phyloP scores from a whole-genome alignment of 2,113 vertebrate genomes.

The Boleophthalmus pectinirostris region DNA sequence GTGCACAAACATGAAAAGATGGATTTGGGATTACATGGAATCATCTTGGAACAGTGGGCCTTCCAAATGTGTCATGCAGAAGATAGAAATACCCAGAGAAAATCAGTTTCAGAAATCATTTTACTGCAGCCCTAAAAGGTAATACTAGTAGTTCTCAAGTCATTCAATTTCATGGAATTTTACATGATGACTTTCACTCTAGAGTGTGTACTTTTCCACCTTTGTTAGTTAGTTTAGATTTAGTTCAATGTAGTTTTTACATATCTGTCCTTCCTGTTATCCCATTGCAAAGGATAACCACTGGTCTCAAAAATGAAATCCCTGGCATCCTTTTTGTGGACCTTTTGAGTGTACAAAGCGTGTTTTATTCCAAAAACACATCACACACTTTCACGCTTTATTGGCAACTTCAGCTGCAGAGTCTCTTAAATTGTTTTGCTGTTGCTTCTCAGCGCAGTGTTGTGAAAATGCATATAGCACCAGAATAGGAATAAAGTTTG shows the following conservation, averaged over 20 bases:
- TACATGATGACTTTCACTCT: no score
- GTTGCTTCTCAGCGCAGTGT: conserved; percentile 41
- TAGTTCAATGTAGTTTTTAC: background rate
- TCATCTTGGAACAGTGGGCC: background rate
- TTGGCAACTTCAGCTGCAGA: conserved; percentile 28
- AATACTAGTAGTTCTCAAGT: no score
- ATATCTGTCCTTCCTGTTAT: background rate
- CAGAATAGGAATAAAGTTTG: conserved; percentile 51
- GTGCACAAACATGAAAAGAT: background rate
- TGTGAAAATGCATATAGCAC: conserved; percentile 51
- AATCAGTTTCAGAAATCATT: no score
- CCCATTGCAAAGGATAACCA: background rate
- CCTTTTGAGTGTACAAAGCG: background rate
- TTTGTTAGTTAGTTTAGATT: background rate
- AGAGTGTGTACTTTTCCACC: background rate
- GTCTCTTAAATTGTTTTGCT: conserved; percentile 60
- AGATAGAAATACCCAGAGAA: no score
- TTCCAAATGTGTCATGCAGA: background rate
- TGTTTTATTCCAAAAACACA: conserved; percentile 23
- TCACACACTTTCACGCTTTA: conserved; percentile 23
- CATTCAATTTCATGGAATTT: no score
- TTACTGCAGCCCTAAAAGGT: no score
- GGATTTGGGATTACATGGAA: background rate
- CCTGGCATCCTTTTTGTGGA: background rate
- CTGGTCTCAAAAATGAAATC: background rate